phyloP scores from a whole-genome alignment of 2,888 invertebrate genomes.

The Pegoplata infirma region DNA sequence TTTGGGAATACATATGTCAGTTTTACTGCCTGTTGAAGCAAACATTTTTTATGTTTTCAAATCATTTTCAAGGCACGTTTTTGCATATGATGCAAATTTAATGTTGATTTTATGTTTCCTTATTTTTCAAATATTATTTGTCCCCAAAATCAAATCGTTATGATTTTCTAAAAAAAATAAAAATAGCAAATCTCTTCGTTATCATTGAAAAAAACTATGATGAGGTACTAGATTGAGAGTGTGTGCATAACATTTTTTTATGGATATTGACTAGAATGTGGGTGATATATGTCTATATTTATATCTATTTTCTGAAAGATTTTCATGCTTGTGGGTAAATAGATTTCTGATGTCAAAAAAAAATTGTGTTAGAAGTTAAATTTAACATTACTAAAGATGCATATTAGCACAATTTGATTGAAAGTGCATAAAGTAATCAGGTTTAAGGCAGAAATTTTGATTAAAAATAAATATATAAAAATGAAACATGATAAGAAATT shows the following conservation, averaged over 20 bases:
- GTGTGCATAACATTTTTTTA: conserved; percentile 23
- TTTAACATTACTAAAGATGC: background rate
- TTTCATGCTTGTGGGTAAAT: conserved; percentile 7
- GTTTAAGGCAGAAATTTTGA: conserved; percentile 18
- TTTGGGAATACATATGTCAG: background rate
- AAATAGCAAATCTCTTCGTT: conserved; percentile 1
- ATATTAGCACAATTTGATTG: conserved; percentile 48
- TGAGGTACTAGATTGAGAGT: background rate
- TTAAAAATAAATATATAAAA: background rate
- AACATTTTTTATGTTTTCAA: conserved; percentile 40
- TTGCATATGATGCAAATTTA: conserved; percentile 53
- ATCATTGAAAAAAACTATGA: conserved; percentile 3
- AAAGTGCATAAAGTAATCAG: conserved; percentile 26
- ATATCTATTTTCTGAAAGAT: background rate
- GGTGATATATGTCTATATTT: conserved; percentile 3
- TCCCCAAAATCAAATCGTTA: background rate
- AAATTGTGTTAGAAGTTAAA: background rate
- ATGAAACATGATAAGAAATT: background rate
- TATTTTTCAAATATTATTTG: conserved; percentile 49
- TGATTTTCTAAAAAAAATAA: background rate
- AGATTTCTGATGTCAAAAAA: conserved; percentile 10
- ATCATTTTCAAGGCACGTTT: conserved; percentile 48
- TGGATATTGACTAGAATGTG: conserved; percentile 47
- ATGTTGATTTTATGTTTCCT: conserved; percentile 48
- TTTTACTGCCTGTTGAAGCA: conserved; percentile 58